phyloP scores from a whole-genome alignment of 2,113 vertebrate species.

The Pantherophis guttatus region DNA sequence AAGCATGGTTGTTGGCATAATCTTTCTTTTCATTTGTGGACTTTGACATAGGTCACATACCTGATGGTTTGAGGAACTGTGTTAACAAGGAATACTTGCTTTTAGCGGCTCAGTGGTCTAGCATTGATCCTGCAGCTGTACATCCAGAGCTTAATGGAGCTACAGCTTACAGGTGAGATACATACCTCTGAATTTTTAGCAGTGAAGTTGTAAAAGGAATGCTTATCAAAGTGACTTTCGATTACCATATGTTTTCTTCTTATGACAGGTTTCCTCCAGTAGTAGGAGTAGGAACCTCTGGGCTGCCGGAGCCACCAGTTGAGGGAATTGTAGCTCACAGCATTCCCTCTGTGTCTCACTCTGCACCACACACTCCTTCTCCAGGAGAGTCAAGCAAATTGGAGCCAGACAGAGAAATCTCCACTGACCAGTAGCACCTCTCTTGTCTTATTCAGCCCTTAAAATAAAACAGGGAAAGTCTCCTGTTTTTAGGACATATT shows the following conservation, averaged over 20 bases:
- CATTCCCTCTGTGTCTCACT: slow-evolving; percentile 83
- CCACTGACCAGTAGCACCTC: slow-evolving; percentile 87
- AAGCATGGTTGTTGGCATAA: not conserved
- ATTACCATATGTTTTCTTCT: slow-evolving; percentile 45
- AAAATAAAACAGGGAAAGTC: slow-evolving; percentile 49
- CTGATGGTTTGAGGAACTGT: slow-evolving; percentile 90
- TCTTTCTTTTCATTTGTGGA: slow-evolving; percentile 28
- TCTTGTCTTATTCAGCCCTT: slow-evolving; percentile 54
- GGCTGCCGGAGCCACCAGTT: slow-evolving; percentile 76
- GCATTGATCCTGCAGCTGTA: slow-evolving; percentile 83
- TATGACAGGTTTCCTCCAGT: slow-evolving; percentile 82
- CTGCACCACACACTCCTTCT: slow-evolving; percentile 76
- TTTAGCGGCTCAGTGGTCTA: slow-evolving; percentile 87
- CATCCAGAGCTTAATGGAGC: slow-evolving; percentile 88
- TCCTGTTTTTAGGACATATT: slow-evolving; percentile 65
- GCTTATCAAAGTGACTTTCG: slow-evolving; percentile 35
- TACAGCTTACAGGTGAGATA: slow-evolving; percentile 80
- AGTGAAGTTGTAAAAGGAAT: not conserved
- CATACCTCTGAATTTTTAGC: accelerated
- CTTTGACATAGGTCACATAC: slow-evolving; percentile 80
- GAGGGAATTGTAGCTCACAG: slow-evolving; percentile 84
- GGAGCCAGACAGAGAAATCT: slow-evolving; percentile 92
- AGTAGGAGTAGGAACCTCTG: slow-evolving; percentile 82
- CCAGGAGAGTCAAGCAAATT: slow-evolving; percentile 87
- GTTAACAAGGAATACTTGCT: slow-evolving; percentile 95